A percentile compares a stretch with the other conserved stretches of the same genome.
These are phyloP conservation scores for Marmota monax DNA, from an alignment of 2,113 vertebrate genomes.

Conservation along the genomic window DNA sequence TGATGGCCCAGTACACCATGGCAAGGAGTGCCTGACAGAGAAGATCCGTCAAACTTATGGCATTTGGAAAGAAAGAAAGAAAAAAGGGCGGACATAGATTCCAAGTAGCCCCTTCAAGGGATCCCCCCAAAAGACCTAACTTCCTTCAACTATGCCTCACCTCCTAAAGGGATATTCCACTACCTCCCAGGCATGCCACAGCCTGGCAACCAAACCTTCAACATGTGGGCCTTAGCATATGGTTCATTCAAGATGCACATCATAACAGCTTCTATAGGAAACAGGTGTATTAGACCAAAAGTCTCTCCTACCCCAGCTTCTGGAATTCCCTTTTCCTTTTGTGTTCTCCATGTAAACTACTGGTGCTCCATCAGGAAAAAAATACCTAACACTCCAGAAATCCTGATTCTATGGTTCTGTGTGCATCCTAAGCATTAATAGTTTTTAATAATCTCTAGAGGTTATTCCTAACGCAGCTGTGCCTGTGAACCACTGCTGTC, in stretches of 20 bases:
- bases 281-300: neutral
- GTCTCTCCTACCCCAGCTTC: neutral
- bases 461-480: neutral
- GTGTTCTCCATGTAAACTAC: neutral
- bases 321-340: neutral
- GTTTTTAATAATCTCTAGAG: neutral
- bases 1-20: neutral
- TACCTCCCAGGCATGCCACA: neutral
- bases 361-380: neutral
- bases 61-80: too few relatives aligned
- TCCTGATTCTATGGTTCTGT: neutral
- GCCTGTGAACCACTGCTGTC: neutral
- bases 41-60: neutral
- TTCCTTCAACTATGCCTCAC: neutral
- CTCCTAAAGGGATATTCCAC: neutral
- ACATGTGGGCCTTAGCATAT: neutral
- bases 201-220: neutral
- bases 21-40: too few relatives aligned
- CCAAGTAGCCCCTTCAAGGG: neutral
- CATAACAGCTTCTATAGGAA: neutral
- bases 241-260: neutral
- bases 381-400: neutral
- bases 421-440: neutral
- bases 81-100: too few relatives aligned
- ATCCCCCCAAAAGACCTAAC: neutral